Percentiles rank a stretch among this genome's conserved stretches.
Evolutionary conservation across 2,888 invertebrate species (phyloP).

Genomic region (Tryphoninae sp.): DNA sequence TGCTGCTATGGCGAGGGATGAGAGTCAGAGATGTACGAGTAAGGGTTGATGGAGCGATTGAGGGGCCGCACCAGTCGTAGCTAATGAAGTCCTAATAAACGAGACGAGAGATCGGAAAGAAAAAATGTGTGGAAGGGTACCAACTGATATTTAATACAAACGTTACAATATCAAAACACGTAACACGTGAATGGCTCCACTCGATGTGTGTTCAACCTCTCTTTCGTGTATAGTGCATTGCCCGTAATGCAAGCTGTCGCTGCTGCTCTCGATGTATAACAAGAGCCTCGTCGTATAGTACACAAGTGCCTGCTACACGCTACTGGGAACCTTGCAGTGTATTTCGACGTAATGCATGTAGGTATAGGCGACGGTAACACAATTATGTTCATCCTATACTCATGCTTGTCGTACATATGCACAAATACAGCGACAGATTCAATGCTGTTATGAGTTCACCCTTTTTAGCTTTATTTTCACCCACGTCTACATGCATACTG

Average conservation of each 20-base stretch:
- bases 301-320: neutral
- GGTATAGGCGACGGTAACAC: neutral
- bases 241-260: conserved; percentile 25
- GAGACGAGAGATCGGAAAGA: conserved; percentile 53
- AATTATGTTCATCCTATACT: conserved; percentile 14
- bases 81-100: conserved; percentile 72
- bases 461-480: conserved; percentile 37
- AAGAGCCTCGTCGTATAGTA: conserved; percentile 40
- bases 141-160: conserved; percentile 76
- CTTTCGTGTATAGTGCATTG: conserved; percentile 25
- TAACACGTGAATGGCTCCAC: conserved; percentile 63
- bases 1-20: conserved; percentile 3
- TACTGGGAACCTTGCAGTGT: conserved; percentile 4
- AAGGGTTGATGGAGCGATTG: conserved; percentile 13
- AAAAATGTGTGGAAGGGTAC: conserved; percentile 46
- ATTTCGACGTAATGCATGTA: conserved; percentile 11
- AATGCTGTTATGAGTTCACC: conserved; percentile 17
- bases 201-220: conserved; percentile 61
- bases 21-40: conserved; percentile 17
- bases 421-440: conserved; percentile 14
- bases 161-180: conserved; percentile 77
- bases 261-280: conserved; percentile 41
- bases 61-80: conserved; percentile 47
- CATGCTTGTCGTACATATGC: conserved; percentile 6
- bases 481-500: neutral